These are phyloP conservation scores for Phocoena phocoena DNA, from an alignment of 2,113 vertebrate genomes.

Conservation along the genomic window DNA sequence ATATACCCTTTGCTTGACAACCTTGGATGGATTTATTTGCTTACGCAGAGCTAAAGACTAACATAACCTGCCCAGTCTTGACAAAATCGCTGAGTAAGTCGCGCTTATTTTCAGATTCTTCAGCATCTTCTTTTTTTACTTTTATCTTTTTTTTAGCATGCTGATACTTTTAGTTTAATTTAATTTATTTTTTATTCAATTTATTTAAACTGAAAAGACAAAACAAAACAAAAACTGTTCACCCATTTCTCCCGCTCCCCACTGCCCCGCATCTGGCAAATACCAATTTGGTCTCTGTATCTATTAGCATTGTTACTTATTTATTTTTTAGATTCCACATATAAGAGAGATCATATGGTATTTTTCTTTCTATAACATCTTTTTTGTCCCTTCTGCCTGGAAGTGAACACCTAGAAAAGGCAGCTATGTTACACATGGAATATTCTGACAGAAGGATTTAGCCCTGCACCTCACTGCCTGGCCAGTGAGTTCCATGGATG, in stretches of 20 bases:
- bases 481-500: neutral
- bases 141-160: neutral
- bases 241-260: neutral
- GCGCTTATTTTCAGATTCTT: slow-evolving; percentile 22
- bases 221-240: neutral
- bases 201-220: neutral
- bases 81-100: slow-evolving; percentile 27
- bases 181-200: neutral
- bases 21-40: slow-evolving; percentile 37
- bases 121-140: neutral
- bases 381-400: neutral
- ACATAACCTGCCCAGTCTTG: neutral
- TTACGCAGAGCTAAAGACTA: slow-evolving; percentile 9
- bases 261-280: no score
- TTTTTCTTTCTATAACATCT: neutral
- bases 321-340: neutral
- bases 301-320: neutral
- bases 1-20: slow-evolving; percentile 17
- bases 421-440: neutral
- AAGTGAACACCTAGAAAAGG: neutral
- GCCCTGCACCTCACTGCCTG: neutral
- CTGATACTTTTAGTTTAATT: neutral
- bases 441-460: neutral
- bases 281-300: neutral
- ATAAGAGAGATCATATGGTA: neutral